Evolutionary conservation across 2,797 vertebrate genomes (phyloP).

Genomic region (Florisuga fusca): DNA sequence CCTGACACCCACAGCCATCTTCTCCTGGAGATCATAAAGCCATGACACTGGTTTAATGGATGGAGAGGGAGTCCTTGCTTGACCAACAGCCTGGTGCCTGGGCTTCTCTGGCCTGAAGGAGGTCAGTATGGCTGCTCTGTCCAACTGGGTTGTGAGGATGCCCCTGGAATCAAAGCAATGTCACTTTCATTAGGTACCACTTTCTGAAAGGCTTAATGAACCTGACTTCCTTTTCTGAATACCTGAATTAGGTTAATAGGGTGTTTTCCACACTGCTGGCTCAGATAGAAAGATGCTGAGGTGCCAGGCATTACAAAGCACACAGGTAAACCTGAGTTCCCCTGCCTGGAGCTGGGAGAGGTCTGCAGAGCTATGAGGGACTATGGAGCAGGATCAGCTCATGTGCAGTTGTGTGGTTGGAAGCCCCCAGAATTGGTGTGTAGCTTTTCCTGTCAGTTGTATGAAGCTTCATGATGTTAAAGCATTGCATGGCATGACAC

Average conservation of each 20-base stretch:
- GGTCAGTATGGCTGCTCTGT: neutral
- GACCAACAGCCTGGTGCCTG: neutral
- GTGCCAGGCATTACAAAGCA: neutral
- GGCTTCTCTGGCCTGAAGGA: neutral
- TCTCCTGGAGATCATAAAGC: neutral
- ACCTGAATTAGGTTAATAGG: neutral
- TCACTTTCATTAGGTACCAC: accelerated
- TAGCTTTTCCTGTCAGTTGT: neutral
- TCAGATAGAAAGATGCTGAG: neutral
- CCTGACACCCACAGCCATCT: neutral
- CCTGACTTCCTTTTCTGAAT: neutral
- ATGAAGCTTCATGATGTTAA: neutral
- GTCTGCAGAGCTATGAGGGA: neutral
- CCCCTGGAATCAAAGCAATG: neutral
- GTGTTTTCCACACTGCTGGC: neutral
- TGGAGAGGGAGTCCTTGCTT: neutral
- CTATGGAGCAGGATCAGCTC: neutral
- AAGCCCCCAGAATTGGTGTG: neutral
- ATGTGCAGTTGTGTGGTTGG: neutral
- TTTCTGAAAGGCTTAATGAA: neutral
- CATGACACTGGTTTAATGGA: neutral
- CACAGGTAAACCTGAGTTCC: neutral
- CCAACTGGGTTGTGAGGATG: neutral
- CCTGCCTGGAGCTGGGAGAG: neutral
- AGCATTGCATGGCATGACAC: neutral